Evolutionary conservation across 2,113 vertebrate species (phyloP).

Genomic region (Danionella cerebrum): DNA sequence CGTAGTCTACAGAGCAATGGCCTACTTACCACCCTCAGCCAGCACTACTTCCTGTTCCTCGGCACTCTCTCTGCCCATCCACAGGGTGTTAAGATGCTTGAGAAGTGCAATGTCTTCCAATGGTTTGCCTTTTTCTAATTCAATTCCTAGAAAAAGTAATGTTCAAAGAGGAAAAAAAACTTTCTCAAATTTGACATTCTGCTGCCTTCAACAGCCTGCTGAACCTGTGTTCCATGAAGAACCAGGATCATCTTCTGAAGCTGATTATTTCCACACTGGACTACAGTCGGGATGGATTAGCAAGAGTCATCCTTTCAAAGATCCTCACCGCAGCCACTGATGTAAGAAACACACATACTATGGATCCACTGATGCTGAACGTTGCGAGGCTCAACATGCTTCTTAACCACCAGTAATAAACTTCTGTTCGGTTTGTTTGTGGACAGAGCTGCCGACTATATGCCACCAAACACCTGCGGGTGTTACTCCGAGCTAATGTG

Average conservation of each 20-base stretch:
- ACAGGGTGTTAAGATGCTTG: conserved; percentile 91
- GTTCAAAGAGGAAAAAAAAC: background rate
- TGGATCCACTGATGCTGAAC: background rate
- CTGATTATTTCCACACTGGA: conserved; percentile 91
- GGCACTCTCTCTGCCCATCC: conserved; percentile 93
- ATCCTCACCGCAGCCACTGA: conserved; percentile 92
- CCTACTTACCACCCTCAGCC: conserved; percentile 88
- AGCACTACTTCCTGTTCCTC: conserved; percentile 96
- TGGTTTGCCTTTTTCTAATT: conserved; percentile 66
- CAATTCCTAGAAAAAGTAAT: no score
- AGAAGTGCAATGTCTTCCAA: conserved; percentile 96
- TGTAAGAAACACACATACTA: conserved; percentile 63
- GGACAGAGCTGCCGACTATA: conserved; percentile 84
- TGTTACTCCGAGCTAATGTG: conserved; percentile 88
- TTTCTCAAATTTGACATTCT: background rate
- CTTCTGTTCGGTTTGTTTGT: background rate
- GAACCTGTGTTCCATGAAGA: conserved; percentile 93
- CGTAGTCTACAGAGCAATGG: conserved; percentile 91
- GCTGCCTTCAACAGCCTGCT: conserved; percentile 72
- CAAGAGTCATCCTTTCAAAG: conserved; percentile 95
- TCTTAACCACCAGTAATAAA: background rate
- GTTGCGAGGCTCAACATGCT: background rate
- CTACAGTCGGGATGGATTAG: conserved; percentile 92
- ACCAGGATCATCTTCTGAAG: conserved; percentile 93
- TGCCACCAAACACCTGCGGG: conserved; percentile 91